phyloP scores from a whole-genome alignment of 1,140 invertebrate species.

The Brachionus rubens region DNA sequence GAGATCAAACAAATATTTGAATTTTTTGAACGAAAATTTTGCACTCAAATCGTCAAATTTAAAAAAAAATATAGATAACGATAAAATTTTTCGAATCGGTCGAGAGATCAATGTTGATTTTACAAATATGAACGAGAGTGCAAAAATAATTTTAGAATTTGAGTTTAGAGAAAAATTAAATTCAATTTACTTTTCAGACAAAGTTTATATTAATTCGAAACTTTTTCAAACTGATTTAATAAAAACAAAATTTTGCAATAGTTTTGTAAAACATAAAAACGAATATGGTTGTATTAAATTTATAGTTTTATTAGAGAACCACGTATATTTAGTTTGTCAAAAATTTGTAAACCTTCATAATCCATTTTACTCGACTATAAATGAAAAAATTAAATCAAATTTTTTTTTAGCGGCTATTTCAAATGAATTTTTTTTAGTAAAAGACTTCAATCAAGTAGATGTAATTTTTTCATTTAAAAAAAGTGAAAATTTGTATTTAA shows the following conservation, averaged over 20 bases:
- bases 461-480: too few relatives aligned
- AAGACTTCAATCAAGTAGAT: too few relatives aligned
- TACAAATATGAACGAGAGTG: too few relatives aligned
- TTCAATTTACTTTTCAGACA: not conserved
- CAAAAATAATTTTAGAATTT: not conserved
- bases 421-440: not conserved
- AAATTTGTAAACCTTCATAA: not conserved
- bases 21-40: conserved; percentile 30
- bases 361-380: not conserved
- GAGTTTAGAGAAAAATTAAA: not conserved
- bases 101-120: not conserved
- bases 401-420: not conserved
- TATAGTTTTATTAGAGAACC: too few relatives aligned
- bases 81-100: not conserved
- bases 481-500: too few relatives aligned
- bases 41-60: not conserved
- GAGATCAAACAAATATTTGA: not conserved
- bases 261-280: not conserved
- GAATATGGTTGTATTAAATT: conserved; percentile 2
- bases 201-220: not conserved
- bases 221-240: not conserved
- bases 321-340: too few relatives aligned
- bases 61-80: not conserved
- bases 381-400: not conserved
- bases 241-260: not conserved